These are phyloP conservation scores for Rhyacophila evoluta DNA, from an alignment of 2,888 invertebrate genomes.

Conservation along the genomic window DNA sequence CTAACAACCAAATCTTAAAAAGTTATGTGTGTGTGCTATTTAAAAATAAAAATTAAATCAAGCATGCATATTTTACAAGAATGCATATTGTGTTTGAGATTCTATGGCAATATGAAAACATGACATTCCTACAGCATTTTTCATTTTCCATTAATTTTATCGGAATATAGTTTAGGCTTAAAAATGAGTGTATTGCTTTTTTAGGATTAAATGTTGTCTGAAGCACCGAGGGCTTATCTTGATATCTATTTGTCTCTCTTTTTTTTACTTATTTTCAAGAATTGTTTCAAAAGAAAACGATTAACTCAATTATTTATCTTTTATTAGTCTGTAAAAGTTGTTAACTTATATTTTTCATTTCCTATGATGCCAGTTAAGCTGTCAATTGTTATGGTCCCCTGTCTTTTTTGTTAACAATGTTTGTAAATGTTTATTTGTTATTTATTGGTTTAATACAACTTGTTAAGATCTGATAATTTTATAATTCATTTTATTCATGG, in stretches of 20 bases:
- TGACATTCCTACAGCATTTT: conserved; percentile 51
- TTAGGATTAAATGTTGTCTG: conserved; percentile 38
- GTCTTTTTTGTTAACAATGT: neutral
- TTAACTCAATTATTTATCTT: neutral
- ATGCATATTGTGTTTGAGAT: too few relatives aligned
- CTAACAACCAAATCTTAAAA: too few relatives aligned
- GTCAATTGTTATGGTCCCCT: neutral
- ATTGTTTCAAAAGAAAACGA: neutral
- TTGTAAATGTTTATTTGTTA: neutral
- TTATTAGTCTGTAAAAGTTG: neutral
- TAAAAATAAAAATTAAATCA: too few relatives aligned
- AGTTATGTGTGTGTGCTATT: too few relatives aligned
- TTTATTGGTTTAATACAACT: conserved; percentile 23
- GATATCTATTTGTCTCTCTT: conserved; percentile 39
- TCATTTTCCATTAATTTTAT: conserved; percentile 29
- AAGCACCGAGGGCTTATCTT: conserved; percentile 28
- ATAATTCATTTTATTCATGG: neutral
- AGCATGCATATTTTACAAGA: too few relatives aligned
- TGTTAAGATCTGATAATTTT: conserved; percentile 22
- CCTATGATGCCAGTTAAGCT: neutral
- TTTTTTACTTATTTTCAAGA: conserved; percentile 10
- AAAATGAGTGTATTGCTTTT: conserved; percentile 35
- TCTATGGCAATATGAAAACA: conserved; percentile 8
- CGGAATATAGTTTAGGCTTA: conserved; percentile 29
- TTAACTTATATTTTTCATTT: neutral